A percentile compares a stretch with the other conserved stretches of the same genome.
These are phyloP conservation scores for Seira ritae DNA, from an alignment of 2,888 invertebrate species.

Conservation along the genomic window DNA sequence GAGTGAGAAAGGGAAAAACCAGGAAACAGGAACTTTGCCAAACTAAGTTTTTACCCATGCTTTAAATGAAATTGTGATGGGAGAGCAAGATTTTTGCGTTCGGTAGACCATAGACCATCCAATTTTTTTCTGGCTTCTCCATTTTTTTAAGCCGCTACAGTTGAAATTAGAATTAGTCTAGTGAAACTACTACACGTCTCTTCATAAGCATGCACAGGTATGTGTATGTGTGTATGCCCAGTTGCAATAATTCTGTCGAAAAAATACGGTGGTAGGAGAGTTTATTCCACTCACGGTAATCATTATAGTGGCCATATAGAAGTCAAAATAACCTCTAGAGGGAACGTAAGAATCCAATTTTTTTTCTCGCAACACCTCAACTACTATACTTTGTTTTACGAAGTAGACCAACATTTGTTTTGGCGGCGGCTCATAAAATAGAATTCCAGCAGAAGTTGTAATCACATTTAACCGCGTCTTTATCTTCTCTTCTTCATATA, in stretches of 20 bases:
- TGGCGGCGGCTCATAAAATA: conserved; percentile 48
- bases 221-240: not conserved
- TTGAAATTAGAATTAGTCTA: no score
- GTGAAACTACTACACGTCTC: not conserved
- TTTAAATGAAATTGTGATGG: no score
- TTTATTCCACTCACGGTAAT: conserved; percentile 11
- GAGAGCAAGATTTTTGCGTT: no score
- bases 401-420: conserved; percentile 33
- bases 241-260: conserved; percentile 8
- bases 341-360: not conserved
- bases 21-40: conserved; percentile 42
- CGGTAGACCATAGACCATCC: no score
- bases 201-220: conserved; percentile 1
- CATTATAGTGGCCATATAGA: conserved; percentile 8
- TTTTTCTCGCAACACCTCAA: conserved; percentile 5
- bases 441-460: conserved; percentile 4
- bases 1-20: conserved; percentile 17
- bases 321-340: conserved; percentile 15
- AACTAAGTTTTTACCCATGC: not conserved
- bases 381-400: not conserved
- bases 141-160: no score
- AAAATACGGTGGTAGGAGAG: not conserved
- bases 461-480: conserved; percentile 4
- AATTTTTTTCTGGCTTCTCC: no score
- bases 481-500: not conserved